phyloP scores from a whole-genome alignment of 2,797 vertebrate genomes.

The Steatocranus sp. region DNA sequence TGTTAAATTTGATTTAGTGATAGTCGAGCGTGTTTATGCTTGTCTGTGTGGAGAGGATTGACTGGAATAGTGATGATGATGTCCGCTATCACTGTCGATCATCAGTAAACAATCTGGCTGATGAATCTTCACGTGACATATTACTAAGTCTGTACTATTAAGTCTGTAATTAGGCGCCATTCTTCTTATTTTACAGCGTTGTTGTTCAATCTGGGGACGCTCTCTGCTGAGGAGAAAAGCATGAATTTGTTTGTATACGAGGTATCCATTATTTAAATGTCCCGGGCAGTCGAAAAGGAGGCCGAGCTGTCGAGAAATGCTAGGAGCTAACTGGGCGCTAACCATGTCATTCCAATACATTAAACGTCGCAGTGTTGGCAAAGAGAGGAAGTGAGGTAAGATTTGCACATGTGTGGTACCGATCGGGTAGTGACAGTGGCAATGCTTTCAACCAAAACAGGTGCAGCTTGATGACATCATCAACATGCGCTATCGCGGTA shows the following conservation, averaged over 20 bases:
- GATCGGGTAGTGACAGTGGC: neutral
- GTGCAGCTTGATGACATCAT: neutral
- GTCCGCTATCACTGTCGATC: accelerated
- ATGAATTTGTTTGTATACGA: neutral
- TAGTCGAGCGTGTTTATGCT: accelerated
- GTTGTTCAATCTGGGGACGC: neutral
- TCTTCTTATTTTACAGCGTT: neutral
- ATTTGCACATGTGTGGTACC: neutral
- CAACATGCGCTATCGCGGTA: neutral
- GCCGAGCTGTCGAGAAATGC: neutral
- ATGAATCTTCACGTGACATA: neutral
- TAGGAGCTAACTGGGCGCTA: accelerated
- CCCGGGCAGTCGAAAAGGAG: neutral
- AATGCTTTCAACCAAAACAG: neutral
- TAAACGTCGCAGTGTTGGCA: neutral
- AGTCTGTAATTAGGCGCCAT: accelerated
- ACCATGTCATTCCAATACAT: neutral
- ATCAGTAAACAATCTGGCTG: neutral
- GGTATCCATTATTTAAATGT: neutral
- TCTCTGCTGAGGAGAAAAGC: neutral
- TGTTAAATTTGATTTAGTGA: neutral
- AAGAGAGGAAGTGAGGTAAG: neutral
- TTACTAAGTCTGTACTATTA: neutral
- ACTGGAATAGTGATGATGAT: neutral
- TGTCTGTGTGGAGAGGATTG: neutral